Evolutionary conservation across 2,113 vertebrate genomes (phyloP).

Genomic region (Cololabis saira): DNA sequence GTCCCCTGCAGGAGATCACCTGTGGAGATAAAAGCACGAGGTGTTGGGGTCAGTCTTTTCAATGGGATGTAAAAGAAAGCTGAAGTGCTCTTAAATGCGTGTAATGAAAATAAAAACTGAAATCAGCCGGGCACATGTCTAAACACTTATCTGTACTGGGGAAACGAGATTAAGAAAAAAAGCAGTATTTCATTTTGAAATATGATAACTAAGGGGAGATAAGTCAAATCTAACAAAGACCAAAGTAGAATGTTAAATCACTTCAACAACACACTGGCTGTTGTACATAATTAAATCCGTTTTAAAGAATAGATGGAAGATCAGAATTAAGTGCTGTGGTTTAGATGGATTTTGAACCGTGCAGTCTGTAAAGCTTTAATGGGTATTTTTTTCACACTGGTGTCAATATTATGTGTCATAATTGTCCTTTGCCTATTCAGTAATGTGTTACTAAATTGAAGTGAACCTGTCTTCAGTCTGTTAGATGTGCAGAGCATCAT

Average conservation of each 20-base stretch:
- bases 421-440: too few species aligned
- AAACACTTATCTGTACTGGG: conserved; percentile 25
- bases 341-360: too few species aligned
- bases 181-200: conserved; percentile 18
- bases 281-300: not conserved
- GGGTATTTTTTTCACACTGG: too few species aligned
- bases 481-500: too few species aligned
- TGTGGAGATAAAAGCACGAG: conserved; percentile 24
- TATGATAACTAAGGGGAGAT: conserved; percentile 1
- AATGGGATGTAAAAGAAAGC: not conserved
- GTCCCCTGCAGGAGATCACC: conserved; percentile 71
- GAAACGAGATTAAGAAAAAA: conserved; percentile 10
- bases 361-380: too few species aligned
- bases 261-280: not conserved
- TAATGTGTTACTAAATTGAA: too few species aligned
- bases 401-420: too few species aligned
- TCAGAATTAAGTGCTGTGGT: too few species aligned
- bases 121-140: conserved; percentile 5
- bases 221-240: conserved; percentile 8
- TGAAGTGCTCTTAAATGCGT: conserved; percentile 9
- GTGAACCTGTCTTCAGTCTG: too few species aligned
- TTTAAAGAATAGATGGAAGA: too few species aligned
- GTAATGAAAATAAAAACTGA: conserved; percentile 21
- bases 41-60: not conserved
- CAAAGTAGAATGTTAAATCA: conserved; percentile 8